phyloP scores from a whole-genome alignment of 2,888 invertebrate genomes.

The Plebejus anna region DNA sequence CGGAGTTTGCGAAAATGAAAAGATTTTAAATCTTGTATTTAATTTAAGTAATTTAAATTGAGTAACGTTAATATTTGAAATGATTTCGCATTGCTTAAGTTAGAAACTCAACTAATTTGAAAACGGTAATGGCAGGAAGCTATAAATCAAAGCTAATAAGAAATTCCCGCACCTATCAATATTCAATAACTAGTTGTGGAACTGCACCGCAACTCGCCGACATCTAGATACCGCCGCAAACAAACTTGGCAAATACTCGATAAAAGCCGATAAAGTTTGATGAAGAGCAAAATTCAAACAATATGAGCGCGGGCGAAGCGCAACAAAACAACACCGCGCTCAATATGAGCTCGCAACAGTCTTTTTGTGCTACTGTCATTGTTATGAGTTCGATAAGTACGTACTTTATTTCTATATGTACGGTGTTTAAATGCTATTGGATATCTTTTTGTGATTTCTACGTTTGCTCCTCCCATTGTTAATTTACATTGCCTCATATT shows the following conservation, averaged over 20 bases:
- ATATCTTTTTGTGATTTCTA: neutral
- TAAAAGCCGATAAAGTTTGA: conserved; percentile 19
- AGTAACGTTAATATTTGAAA: no score
- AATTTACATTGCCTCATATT: conserved; percentile 3
- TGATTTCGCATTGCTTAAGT: neutral
- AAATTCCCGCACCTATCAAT: neutral
- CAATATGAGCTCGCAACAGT: conserved; percentile 13
- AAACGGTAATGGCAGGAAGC: neutral
- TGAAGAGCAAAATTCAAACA: conserved; percentile 27
- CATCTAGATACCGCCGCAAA: conserved; percentile 3
- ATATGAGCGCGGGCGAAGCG: conserved; percentile 9
- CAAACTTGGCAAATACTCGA: conserved; percentile 15
- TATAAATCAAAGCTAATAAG: neutral
- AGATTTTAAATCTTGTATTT: neutral
- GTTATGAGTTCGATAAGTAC: conserved; percentile 23
- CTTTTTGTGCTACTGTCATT: conserved; percentile 18
- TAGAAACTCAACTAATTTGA: neutral
- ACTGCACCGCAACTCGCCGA: neutral
- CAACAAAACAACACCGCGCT: conserved; percentile 20
- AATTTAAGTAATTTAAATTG: no score
- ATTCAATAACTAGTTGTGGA: neutral
- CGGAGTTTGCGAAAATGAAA: neutral
- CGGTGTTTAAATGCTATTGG: neutral
- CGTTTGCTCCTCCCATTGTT: neutral
- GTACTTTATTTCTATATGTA: neutral